Conservation (phyloP, 2,113 vertebrate species). For the Trichomycterus rosablanca region DNA sequence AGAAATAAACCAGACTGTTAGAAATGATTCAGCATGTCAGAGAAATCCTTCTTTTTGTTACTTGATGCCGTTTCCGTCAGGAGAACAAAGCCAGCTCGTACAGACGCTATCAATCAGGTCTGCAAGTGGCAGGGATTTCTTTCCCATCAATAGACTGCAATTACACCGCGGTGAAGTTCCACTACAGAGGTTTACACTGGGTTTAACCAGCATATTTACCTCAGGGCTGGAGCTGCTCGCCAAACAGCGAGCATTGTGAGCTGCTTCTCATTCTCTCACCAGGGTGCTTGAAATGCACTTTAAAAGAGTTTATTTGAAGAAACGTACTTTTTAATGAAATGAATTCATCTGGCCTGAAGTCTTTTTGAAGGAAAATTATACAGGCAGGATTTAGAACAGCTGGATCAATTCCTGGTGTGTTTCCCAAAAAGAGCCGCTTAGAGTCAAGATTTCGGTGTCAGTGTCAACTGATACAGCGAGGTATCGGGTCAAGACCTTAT, state of each 20-base stretch:
- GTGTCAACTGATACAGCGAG: no score
- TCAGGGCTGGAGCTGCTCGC: constrained; percentile 53
- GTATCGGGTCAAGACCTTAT: no score
- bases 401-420: no score
- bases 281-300: background rate
- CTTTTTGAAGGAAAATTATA: no score
- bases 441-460: no score
- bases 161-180: constrained; percentile 37
- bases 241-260: constrained; percentile 39
- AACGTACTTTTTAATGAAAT: no score
- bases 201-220: constrained; percentile 63
- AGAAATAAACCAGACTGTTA: background rate
- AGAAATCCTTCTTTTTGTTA: constrained; percentile 8
- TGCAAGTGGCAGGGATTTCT: constrained; percentile 30
- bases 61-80: background rate
- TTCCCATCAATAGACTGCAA: constrained; percentile 46
- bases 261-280: constrained; percentile 5
- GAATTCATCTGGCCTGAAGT: no score
- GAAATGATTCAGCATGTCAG: background rate
- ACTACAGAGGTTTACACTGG: constrained; percentile 49
- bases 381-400: no score
- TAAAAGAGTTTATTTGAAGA: background rate
- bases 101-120: constrained; percentile 42
- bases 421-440: no score
- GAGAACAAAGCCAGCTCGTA: constrained; percentile 28